phyloP scores from a whole-genome alignment of 2,888 invertebrate genomes.

The Tetramorium bicarinatum region DNA sequence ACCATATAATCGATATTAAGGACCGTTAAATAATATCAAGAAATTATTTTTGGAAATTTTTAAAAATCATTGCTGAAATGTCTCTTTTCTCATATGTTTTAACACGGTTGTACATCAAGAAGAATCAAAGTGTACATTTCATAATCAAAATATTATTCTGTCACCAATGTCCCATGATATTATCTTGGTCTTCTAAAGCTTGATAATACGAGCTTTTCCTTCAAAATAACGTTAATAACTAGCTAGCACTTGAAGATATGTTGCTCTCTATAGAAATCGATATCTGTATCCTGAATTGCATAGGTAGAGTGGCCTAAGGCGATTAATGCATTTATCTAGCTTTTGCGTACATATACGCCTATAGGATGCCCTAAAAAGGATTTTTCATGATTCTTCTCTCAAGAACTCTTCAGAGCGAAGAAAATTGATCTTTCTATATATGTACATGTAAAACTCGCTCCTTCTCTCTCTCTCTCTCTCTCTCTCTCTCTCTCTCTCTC shows the following conservation, averaged over 20 bases:
- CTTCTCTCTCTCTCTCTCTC: not conserved
- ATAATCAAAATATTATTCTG: conserved; percentile 14
- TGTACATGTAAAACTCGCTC: not conserved
- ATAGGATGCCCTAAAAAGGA: not conserved
- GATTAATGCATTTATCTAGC: not conserved
- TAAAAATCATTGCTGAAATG: not conserved
- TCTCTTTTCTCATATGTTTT: not conserved
- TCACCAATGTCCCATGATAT: conserved; percentile 4
- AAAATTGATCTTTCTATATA: not conserved
- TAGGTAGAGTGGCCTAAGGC: not conserved
- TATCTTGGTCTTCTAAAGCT: conserved; percentile 16
- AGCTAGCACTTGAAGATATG: not conserved
- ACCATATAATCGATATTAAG: not conserved
- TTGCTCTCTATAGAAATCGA: conserved; percentile 11
- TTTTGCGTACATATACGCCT: not conserved
- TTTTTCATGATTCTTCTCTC: not conserved
- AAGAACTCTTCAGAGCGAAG: not conserved
- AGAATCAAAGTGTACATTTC: not conserved
- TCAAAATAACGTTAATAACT: conserved; percentile 32
- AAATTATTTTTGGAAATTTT: not conserved
- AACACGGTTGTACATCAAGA: not conserved
- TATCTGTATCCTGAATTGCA: conserved; percentile 34
- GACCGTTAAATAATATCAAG: not conserved
- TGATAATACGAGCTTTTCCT: conserved; percentile 45
- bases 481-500: not conserved